phyloP scores from a whole-genome alignment of 2,888 invertebrate genomes.

The Xiphydria camelus region DNA sequence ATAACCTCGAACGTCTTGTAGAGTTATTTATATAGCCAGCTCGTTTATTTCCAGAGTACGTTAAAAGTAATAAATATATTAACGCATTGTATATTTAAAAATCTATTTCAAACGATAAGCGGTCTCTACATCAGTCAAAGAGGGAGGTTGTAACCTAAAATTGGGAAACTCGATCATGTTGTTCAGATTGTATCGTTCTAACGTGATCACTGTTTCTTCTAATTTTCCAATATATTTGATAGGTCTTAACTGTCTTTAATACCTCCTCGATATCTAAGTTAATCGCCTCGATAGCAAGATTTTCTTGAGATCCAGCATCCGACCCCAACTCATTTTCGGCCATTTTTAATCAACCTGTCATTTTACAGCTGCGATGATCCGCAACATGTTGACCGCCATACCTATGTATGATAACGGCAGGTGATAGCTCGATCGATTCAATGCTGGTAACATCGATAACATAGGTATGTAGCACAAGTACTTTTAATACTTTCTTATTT shows the following conservation, averaged over 20 bases:
- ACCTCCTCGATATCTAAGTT: slow-evolving; percentile 75
- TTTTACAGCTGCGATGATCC: slow-evolving; percentile 24
- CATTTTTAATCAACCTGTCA: slow-evolving; percentile 45
- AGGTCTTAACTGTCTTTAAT: slow-evolving; percentile 17
- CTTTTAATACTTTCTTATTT: background rate
- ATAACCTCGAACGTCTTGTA: too few species aligned
- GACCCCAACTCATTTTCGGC: slow-evolving; percentile 61
- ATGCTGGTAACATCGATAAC: too few species aligned
- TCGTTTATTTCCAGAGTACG: too few species aligned
- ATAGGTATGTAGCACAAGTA: background rate
- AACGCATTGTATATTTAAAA: too few species aligned
- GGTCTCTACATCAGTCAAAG: too few species aligned
- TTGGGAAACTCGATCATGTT: too few species aligned
- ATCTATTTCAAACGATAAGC: too few species aligned
- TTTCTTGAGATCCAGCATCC: slow-evolving; percentile 71
- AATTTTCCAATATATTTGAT: background rate
- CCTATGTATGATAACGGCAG: background rate
- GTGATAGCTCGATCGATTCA: too few species aligned
- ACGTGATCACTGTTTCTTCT: background rate
- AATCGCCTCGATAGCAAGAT: slow-evolving; percentile 62
- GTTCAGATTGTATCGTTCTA: too few species aligned
- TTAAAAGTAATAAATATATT: too few species aligned
- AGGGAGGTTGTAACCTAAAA: too few species aligned
- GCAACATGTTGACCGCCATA: background rate
- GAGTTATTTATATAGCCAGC: too few species aligned